Base-by-base conservation (phyloP, 2,888 invertebrate species). In the Patella pellucida region DNA sequence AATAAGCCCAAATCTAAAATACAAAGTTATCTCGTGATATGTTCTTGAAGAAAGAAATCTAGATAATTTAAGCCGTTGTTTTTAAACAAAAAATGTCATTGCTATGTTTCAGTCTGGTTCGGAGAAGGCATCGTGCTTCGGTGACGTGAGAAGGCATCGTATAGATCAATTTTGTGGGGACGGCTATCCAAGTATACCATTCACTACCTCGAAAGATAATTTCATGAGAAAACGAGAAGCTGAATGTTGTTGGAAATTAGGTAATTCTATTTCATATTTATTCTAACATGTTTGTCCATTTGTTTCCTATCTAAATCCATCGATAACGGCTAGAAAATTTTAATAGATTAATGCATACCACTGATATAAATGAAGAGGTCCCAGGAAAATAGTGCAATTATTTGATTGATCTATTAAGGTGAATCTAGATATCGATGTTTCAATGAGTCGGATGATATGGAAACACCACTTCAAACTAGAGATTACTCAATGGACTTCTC, bases 361-460 rank as follows among this genome's bases (percentile, higher is more conserved):
- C 0, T 41, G 41, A 41, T 41, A 41, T 41, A 41, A 41, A 41
- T 5, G 9, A 41, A 41, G 41, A 41, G 0, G 41, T 41, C 41
- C 9, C 41, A 41, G 41, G 41, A 41, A 41, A 9, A 41, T 41
- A 41, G 41, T 41, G 41, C 41, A 41, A 41, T 41, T 41, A 41
- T 9, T 41, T 41, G 1, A 41, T 41, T 41, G 9, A 41, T 41
- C 0, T 41, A 9, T 79, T 12, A 76, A 87, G 86, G 85, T 41
- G 85, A 85, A 76, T 73, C 79, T 19, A 76, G 86, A 2, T 87
- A 87, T 74, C 69, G 76, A 41, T 87, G 86, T 75, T 87, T 87
- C 73, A 79, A 78, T 75, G 52, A 73, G 50, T 74, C 72, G 76
- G 79, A 74, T 62, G 75, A 11, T n/a, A 68, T 9, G 68, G 69